A percentile compares a stretch with the other conserved stretches of the same genome.
Evolutionary conservation across 2,797 vertebrate genomes (phyloP).

Genomic region (Syngnathus rostellatus): DNA sequence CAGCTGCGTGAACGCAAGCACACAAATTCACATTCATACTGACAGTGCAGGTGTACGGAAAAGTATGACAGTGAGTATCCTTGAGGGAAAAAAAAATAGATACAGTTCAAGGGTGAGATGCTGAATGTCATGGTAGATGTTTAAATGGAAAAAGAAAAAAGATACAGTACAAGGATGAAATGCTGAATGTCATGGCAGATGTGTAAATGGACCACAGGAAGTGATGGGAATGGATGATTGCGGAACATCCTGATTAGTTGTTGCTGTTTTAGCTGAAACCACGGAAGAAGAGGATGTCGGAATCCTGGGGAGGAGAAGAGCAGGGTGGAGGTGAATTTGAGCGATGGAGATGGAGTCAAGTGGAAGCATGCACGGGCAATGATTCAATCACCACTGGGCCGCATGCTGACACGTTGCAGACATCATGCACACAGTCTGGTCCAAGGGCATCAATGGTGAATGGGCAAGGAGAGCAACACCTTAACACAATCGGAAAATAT

Average conservation of each 20-base stretch:
- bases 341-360: conserved; percentile 2
- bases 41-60: neutral
- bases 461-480: too few species aligned
- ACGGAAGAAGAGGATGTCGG: conserved; percentile 71
- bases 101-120: neutral
- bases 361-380: conserved; percentile 37
- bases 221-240: conserved; percentile 5
- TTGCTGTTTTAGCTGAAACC: conserved; percentile 70
- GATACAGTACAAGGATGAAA: neutral
- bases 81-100: neutral
- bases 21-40: too few species aligned
- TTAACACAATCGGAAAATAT: too few species aligned
- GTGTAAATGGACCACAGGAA: neutral
- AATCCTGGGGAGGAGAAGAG: conserved; percentile 67
- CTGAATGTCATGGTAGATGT: neutral
- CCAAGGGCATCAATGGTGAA: neutral
- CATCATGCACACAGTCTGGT: conserved; percentile 3
- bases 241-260: conserved; percentile 40
- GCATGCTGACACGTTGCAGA: conserved; percentile 36
- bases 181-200: neutral
- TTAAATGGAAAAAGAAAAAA: neutral
- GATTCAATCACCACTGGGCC: conserved; percentile 14
- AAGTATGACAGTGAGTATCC: neutral
- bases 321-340: conserved; percentile 38
- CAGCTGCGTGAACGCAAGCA: too few species aligned